These are phyloP conservation scores for Drymonia ruficornis DNA, from an alignment of 2,888 invertebrate species.

Conservation along the genomic window DNA sequence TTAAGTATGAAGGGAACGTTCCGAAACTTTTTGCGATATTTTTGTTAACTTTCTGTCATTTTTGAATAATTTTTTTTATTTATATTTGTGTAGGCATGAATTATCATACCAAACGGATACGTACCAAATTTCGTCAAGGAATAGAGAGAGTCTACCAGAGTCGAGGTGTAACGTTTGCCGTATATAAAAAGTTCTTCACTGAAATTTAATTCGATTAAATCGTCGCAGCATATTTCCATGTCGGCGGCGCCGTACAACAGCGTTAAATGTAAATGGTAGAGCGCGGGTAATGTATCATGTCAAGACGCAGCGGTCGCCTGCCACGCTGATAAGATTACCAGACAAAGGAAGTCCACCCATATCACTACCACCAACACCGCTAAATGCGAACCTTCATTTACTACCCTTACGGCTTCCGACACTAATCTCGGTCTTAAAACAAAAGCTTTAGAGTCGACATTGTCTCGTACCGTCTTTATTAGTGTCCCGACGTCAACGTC, in stretches of 20 bases:
- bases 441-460: slow-evolving; percentile 61
- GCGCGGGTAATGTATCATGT: slow-evolving; percentile 76
- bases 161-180: no score
- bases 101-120: no score
- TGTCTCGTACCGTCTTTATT: slow-evolving; percentile 62
- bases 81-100: no score
- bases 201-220: slow-evolving; percentile 15
- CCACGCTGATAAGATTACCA: slow-evolving; percentile 81
- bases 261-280: slow-evolving; percentile 60
- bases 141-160: no score
- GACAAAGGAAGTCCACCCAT: slow-evolving; percentile 84
- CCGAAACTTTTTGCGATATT: no score
- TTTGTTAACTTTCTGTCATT: no score
- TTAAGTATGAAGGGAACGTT: no score
- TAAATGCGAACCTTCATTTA: slow-evolving; percentile 80
- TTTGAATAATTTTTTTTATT: no score
- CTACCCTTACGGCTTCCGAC: slow-evolving; percentile 52
- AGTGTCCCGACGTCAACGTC: slow-evolving; percentile 78
- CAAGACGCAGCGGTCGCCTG: slow-evolving; percentile 71
- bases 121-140: no score
- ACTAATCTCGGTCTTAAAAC: slow-evolving; percentile 57
- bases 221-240: slow-evolving; percentile 19
- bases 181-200: no score
- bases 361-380: slow-evolving; percentile 78
- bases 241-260: slow-evolving; percentile 30